A percentile compares a stretch with the other conserved stretches of the same genome.
Conservation (phyloP, 1,140 invertebrate species). For the Chionoecetes opilio region DNA sequence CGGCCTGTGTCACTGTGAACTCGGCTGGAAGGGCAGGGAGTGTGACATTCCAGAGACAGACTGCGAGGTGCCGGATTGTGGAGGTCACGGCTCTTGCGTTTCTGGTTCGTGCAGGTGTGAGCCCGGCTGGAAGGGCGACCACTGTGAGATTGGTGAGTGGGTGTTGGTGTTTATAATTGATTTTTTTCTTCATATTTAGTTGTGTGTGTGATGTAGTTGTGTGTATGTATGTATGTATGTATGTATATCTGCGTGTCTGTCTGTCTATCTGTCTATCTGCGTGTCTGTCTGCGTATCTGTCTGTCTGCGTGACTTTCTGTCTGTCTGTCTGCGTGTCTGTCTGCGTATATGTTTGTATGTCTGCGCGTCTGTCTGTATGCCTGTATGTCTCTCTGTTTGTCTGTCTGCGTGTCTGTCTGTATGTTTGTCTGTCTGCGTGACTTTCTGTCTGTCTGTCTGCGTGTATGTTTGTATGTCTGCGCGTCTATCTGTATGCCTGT, state of each 20-base stretch:
- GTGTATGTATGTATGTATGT: not conserved
- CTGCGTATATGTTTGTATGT: too few relatives aligned
- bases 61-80: conserved; percentile 96
- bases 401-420: too few relatives aligned
- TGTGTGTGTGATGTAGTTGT: not conserved
- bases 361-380: too few relatives aligned
- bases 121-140: conserved; percentile 94
- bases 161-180: not conserved
- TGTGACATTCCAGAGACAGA: conserved; percentile 96
- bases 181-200: not conserved
- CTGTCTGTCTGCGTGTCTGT: too few relatives aligned
- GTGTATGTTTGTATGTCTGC: too few relatives aligned
- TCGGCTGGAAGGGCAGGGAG: conserved; percentile 98
- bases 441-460: too few relatives aligned
- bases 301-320: too few relatives aligned
- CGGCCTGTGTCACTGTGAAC: conserved; percentile 97
- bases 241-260: not conserved
- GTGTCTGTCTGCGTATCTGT: too few relatives aligned
- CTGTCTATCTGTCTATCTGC: too few relatives aligned
- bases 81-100: conserved; percentile 94
- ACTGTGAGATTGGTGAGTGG: conserved; percentile 92
- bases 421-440: too few relatives aligned
- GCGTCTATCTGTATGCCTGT: too few relatives aligned
- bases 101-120: conserved; percentile 95
- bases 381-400: too few relatives aligned